Percentiles rank a stretch among this genome's conserved stretches.
These are phyloP conservation scores for Menidia beryllina DNA, from an alignment of 2,113 vertebrate species.

Conservation along the genomic window DNA sequence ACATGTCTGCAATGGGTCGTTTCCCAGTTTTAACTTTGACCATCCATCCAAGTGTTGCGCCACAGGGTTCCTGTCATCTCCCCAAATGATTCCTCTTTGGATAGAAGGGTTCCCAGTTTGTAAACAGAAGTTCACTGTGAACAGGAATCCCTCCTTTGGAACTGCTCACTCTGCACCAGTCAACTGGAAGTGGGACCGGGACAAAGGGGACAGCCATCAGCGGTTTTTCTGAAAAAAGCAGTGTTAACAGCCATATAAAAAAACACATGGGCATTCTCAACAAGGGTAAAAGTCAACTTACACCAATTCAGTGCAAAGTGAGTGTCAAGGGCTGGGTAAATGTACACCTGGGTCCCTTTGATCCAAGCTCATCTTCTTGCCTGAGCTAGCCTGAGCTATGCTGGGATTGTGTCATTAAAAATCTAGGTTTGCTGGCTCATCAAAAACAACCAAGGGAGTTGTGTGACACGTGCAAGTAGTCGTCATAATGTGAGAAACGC, in stretches of 20 bases:
- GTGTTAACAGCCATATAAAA: neutral
- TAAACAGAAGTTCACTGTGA: slow-evolving; percentile 62
- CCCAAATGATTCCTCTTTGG: slow-evolving; percentile 50
- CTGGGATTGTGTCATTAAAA: neutral
- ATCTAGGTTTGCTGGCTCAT: slow-evolving; percentile 29
- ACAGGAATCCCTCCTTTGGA: slow-evolving; percentile 82
- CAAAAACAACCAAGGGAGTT: slow-evolving; percentile 4
- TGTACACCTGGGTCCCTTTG: neutral
- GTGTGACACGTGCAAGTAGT: slow-evolving; percentile 4
- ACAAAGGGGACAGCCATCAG: slow-evolving; percentile 71
- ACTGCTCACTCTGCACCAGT: slow-evolving; percentile 72
- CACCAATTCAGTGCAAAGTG: neutral
- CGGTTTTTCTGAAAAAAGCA: neutral
- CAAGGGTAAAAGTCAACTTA: neutral
- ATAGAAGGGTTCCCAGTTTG: slow-evolving; percentile 72
- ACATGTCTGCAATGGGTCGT: too few species aligned
- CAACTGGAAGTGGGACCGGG: slow-evolving; percentile 84
- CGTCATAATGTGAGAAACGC: neutral
- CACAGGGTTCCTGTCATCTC: slow-evolving; percentile 52
- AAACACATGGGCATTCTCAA: neutral
- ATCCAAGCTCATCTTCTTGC: neutral
- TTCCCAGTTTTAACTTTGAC: slow-evolving; percentile 78
- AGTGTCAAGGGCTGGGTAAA: neutral
- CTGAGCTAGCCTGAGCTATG: neutral
- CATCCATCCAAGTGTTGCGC: slow-evolving; percentile 70